Base-by-base conservation (phyloP, 2,113 vertebrate species). In the Pantherophis guttatus region DNA sequence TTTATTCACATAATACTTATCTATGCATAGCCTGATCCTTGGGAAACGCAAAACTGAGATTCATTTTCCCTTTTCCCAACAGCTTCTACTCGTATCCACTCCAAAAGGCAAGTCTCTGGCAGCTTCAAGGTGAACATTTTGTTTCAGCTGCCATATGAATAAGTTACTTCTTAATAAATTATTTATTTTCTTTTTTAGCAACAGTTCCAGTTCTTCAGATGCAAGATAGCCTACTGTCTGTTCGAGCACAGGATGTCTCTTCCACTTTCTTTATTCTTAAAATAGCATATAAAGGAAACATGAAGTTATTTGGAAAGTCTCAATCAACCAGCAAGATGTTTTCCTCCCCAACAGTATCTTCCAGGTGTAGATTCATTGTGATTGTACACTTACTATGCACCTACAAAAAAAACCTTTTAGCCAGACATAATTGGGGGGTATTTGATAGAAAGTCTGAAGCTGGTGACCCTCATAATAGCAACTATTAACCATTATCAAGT, bases 1-100 rank as follows among this genome's bases (percentile, higher is more conserved):
- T 98, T 98, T 98, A 98, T 98, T 98, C 94, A 95, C 95, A 96
- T 95, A 94, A 96, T 87, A 94, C 96, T 96, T 95, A 94, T 96
- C 96, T 96, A 95, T 95, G 93, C n/a, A 75, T 97, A 96, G 96
- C 90, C 90, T 94, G 95, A 97, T 96, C 96, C 6, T 17, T 75
- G 94, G 96, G 95, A 97, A 95, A 96, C 93, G 96, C 95, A 97
- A 94, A 96, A 93, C 94, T 92, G 87, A 75, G 92, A 95, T 92
- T 89, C 33, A 17, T 96, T 70, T 94, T 89, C 92, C 96, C 93
- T 96, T 94, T 94, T 90, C 94, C 95, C 95, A 94, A 95, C 94
- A 95, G 54, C 87, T 94, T 95, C 95, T 88, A 48, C 91, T 95
- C 94, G 95, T 93, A 95, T 91, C 87, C 93, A 96, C 93, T 97